Conservation (phyloP, 2,797 vertebrate genomes). For the Acanthopagrus latus region DNA sequence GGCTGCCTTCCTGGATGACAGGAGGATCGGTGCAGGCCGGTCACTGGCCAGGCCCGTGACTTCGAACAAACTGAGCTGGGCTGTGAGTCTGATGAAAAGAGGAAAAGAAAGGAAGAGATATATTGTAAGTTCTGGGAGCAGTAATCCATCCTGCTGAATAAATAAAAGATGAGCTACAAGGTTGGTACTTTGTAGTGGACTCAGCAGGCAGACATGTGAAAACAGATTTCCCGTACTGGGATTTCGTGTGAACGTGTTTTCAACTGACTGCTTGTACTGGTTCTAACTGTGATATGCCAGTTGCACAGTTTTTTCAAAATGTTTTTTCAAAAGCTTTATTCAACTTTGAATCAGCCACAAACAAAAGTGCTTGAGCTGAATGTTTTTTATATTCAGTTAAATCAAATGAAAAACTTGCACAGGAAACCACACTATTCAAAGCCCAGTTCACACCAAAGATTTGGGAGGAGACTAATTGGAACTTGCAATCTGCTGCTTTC, state of each 20-base stretch:
- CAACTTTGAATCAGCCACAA: not conserved
- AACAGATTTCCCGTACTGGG: not conserved
- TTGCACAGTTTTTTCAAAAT: too few relatives aligned
- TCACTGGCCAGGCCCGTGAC: slow-evolving; percentile 88
- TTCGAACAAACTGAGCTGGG: slow-evolving; percentile 91
- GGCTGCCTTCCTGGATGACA: slow-evolving; percentile 89
- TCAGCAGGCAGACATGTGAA: not conserved
- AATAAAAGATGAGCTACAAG: not conserved
- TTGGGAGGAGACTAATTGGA: too few relatives aligned
- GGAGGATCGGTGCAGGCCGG: slow-evolving; percentile 86
- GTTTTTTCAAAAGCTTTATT: too few relatives aligned
- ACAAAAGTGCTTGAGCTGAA: not conserved
- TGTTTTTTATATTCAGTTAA: not conserved
- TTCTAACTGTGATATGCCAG: not conserved
- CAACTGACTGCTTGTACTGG: not conserved
- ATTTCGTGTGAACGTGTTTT: not conserved
- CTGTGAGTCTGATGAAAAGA: slow-evolving; percentile 86
- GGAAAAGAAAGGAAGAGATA: not conserved
- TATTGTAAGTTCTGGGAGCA: not conserved
- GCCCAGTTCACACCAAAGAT: too few relatives aligned
- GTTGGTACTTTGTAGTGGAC: not conserved
- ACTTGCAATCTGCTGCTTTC: too few relatives aligned
- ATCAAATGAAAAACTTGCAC: slow-evolving; percentile 2
- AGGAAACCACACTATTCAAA: not conserved
- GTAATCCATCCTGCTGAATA: not conserved